Evolutionary conservation across 1,140 invertebrate species (phyloP).

Genomic region (Drusus annulatus): DNA sequence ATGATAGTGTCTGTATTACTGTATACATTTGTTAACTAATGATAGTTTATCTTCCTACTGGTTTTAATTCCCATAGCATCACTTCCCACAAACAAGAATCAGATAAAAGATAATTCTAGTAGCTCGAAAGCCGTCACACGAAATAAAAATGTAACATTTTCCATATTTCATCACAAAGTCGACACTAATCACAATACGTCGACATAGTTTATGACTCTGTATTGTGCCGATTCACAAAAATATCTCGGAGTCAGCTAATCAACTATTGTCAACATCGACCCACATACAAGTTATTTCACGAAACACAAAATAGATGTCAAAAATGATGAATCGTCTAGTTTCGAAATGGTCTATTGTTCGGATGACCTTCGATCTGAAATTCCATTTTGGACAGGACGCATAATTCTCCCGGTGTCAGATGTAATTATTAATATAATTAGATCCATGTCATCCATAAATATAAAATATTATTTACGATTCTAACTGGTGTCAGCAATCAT

Average conservation of each 20-base stretch:
- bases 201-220: conserved; percentile 20
- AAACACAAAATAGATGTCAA: conserved; percentile 38
- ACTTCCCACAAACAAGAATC: too few species aligned
- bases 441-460: conserved; percentile 27
- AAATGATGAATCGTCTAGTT: conserved; percentile 41
- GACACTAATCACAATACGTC: conserved; percentile 35
- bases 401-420: conserved; percentile 34
- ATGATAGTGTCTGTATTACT: too few species aligned
- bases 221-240: conserved; percentile 31
- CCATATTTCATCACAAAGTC: conserved; percentile 15
- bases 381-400: conserved; percentile 26
- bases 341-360: conserved; percentile 28
- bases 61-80: too few species aligned
- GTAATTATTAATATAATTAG: conserved; percentile 40
- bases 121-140: too few species aligned
- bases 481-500: conserved; percentile 23
- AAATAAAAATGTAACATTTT: not conserved
- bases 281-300: conserved; percentile 38
- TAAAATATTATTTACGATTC: conserved; percentile 34
- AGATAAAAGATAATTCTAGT: too few species aligned
- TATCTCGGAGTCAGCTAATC: conserved; percentile 30
- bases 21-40: too few species aligned
- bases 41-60: too few species aligned
- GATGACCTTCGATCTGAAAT: conserved; percentile 18
- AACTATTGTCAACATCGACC: conserved; percentile 43